Conservation (phyloP, 2,113 vertebrate genomes). For the Hemichromis elongatus region DNA sequence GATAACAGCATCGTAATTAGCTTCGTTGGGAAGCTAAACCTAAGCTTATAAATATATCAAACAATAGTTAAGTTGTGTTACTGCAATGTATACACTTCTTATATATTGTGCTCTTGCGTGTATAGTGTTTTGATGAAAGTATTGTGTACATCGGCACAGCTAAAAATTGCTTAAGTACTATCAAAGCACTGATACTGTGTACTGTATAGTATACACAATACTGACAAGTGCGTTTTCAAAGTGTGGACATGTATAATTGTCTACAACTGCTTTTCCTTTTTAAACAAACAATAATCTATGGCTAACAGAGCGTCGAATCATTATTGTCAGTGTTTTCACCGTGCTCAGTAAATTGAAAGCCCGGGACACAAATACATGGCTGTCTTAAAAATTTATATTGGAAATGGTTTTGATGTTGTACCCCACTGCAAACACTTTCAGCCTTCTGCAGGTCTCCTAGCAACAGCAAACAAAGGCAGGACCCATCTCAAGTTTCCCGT, state of each 20-base stretch:
- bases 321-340: constrained; percentile 58
- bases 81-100: constrained; percentile 6
- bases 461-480: constrained; percentile 83
- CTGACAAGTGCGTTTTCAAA: neutral
- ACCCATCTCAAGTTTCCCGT: constrained; percentile 82
- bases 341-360: constrained; percentile 61
- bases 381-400: constrained; percentile 78
- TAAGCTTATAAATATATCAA: constrained; percentile 55
- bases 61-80: constrained; percentile 47
- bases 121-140: neutral
- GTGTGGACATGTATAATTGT: neutral
- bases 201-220: neutral
- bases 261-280: neutral
- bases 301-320: constrained; percentile 41
- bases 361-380: constrained; percentile 63
- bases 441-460: constrained; percentile 76
- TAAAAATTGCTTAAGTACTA: neutral
- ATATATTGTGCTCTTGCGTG: neutral
- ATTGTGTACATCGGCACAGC: neutral
- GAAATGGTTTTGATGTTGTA: constrained; percentile 80
- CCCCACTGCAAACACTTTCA: constrained; percentile 79
- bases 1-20: constrained; percentile 68
- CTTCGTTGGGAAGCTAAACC: constrained; percentile 52
- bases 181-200: neutral
- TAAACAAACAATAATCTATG: constrained; percentile 31